These are phyloP conservation scores for Olivierus martensii DNA, from an alignment of 1,140 invertebrate genomes.

Conservation along the genomic window DNA sequence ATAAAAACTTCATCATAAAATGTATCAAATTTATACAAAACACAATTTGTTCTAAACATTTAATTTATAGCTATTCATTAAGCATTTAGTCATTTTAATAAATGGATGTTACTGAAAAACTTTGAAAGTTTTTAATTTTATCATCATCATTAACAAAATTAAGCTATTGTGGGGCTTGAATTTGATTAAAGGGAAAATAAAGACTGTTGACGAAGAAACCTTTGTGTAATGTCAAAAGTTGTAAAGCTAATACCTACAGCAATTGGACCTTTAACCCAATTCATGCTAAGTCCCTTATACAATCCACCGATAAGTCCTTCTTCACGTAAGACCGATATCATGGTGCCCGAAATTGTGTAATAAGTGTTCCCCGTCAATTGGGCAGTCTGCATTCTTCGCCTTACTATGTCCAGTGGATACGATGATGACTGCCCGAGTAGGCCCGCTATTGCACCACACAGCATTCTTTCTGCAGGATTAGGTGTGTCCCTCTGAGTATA, in stretches of 20 bases:
- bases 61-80: no score
- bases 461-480: conserved; percentile 36
- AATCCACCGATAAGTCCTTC: conserved; percentile 81
- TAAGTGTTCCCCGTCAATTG: conserved; percentile 33
- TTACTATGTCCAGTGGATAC: conserved; percentile 87
- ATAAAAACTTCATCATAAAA: no score
- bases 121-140: no score
- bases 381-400: conserved; percentile 70
- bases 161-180: no score
- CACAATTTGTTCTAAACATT: no score
- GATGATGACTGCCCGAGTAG: conserved; percentile 83
- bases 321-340: conserved; percentile 37
- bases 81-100: no score
- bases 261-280: conserved; percentile 98
- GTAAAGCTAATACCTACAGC: conserved; percentile 95
- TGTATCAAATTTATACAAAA: no score
- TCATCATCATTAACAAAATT: no score
- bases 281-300: conserved; percentile 97
- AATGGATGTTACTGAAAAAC: no score
- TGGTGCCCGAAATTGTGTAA: conserved; percentile 19
- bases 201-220: no score
- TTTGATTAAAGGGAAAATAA: no score
- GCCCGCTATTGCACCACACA: conserved; percentile 82
- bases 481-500: conserved; percentile 3
- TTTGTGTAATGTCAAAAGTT: conserved; percentile 58